Evolutionary conservation across 2,888 invertebrate species (phyloP).

Genomic region (Mythimna impura): DNA sequence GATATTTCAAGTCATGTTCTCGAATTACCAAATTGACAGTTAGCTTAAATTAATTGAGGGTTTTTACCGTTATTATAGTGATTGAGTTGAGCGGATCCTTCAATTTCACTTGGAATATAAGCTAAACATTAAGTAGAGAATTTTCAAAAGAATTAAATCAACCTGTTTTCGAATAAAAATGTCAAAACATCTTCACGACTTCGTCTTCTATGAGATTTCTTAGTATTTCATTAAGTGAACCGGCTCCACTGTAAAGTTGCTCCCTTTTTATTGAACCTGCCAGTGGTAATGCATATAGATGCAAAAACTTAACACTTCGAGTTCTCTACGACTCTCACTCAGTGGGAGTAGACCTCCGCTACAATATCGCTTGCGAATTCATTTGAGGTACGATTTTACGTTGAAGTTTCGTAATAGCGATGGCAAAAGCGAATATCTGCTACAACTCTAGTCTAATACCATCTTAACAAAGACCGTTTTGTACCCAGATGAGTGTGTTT

Average conservation of each 20-base stretch:
- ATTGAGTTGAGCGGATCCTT: no score
- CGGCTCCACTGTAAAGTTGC: neutral
- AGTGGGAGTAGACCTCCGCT: neutral
- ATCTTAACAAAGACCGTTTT: constrained; percentile 30
- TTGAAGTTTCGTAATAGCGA: neutral
- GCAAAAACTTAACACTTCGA: neutral
- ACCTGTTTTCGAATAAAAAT: no score
- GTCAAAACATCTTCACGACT: neutral
- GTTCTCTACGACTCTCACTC: neutral
- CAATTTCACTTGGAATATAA: no score
- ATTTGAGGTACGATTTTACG: neutral
- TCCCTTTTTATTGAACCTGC: neutral
- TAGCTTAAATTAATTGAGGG: no score
- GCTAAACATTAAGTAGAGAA: no score
- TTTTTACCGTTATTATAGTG: no score
- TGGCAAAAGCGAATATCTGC: no score
- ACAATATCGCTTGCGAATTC: neutral
- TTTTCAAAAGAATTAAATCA: no score
- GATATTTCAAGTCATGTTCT: neutral
- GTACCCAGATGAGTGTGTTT: constrained; percentile 43
- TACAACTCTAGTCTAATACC: constrained; percentile 1
- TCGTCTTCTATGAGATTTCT: neutral
- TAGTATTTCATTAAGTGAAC: neutral
- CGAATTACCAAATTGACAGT: no score
- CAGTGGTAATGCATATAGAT: neutral